Evolutionary conservation across 2,113 vertebrate genomes (phyloP).

Genomic region (Siniperca knerii): DNA sequence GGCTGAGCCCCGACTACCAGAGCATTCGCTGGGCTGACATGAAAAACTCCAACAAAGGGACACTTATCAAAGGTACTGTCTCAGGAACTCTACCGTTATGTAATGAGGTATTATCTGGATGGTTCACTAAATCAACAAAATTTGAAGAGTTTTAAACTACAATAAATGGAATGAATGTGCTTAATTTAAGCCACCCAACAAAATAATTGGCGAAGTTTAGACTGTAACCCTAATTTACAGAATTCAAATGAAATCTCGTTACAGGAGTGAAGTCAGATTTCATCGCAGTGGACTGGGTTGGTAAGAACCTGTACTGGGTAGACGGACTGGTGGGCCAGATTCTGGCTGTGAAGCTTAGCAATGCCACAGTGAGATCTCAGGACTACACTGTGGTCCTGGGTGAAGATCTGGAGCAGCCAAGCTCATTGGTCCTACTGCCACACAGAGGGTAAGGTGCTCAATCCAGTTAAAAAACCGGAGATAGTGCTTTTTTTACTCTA

Average conservation of each 20-base stretch:
- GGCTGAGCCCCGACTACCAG: slow-evolving; percentile 89
- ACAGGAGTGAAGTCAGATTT: slow-evolving; percentile 90
- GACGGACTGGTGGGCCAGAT: slow-evolving; percentile 89
- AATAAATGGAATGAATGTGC: neutral
- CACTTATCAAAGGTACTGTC: slow-evolving; percentile 89
- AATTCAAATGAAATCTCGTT: neutral
- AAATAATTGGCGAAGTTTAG: neutral
- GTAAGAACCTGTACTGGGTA: slow-evolving; percentile 93
- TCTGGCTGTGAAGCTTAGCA: slow-evolving; percentile 84
- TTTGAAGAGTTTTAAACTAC: neutral
- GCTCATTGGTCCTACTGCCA: slow-evolving; percentile 88
- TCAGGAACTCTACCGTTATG: neutral
- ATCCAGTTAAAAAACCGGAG: neutral
- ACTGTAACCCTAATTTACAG: neutral
- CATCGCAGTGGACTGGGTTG: slow-evolving; percentile 92
- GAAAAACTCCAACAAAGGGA: slow-evolving; percentile 79
- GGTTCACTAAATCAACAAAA: too few species aligned
- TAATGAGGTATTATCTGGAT: neutral
- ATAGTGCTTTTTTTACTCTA: too few species aligned
- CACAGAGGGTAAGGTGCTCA: slow-evolving; percentile 85
- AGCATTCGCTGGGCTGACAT: slow-evolving; percentile 90
- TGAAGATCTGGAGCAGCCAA: slow-evolving; percentile 87
- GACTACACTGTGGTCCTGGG: slow-evolving; percentile 87
- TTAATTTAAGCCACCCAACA: neutral
- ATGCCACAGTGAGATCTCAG: slow-evolving; percentile 76